Evolutionary conservation across 2,888 invertebrate species (phyloP).

Genomic region (Hypolimnas misippus): DNA sequence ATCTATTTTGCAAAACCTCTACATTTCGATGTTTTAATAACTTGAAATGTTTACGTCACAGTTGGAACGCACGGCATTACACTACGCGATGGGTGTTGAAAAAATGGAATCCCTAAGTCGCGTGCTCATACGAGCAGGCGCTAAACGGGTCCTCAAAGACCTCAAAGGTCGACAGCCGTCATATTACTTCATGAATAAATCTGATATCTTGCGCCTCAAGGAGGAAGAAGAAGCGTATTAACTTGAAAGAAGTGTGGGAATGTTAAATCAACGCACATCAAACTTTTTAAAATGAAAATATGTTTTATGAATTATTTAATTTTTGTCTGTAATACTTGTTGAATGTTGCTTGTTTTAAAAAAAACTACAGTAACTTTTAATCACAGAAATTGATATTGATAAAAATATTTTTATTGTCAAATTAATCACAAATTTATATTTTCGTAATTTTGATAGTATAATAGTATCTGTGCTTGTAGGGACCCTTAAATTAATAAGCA

Average conservation of each 20-base stretch:
- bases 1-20: too few relatives aligned
- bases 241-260: conserved; percentile 9
- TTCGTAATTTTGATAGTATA: conserved; percentile 15
- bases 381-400: too few relatives aligned
- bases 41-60: conserved; percentile 63
- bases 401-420: too few relatives aligned
- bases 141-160: conserved; percentile 92
- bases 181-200: conserved; percentile 96
- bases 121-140: conserved; percentile 92
- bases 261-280: background rate
- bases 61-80: conserved; percentile 94
- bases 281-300: background rate
- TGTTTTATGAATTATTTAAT: background rate
- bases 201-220: conserved; percentile 92
- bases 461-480: conserved; percentile 42
- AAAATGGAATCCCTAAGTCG: conserved; percentile 92
- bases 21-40: background rate
- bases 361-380: too few relatives aligned
- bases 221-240: conserved; percentile 90
- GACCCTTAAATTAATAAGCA: conserved; percentile 42
- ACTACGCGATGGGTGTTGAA: conserved; percentile 95
- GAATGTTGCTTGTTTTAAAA: background rate
- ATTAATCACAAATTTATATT: too few relatives aligned
- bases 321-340: background rate
- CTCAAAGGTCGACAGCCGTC: conserved; percentile 94